Evolutionary conservation across 2,797 vertebrate genomes (phyloP).

Genomic region (Sus cebifrons): DNA sequence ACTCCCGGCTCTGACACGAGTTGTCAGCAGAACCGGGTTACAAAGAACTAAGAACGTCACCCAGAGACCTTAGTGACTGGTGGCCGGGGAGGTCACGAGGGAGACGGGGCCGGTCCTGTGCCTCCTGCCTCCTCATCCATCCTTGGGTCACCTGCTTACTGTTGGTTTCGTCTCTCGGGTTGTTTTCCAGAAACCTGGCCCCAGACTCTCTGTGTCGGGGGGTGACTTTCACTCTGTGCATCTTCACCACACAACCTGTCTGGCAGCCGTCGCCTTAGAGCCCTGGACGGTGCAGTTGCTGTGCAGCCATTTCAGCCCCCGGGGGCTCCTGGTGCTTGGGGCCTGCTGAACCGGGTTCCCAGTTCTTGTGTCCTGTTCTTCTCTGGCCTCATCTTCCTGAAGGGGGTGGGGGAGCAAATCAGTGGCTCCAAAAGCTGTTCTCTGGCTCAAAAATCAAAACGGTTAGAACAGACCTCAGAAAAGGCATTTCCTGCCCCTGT

Average conservation of each 20-base stretch:
- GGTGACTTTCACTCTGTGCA: neutral
- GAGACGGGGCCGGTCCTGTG: neutral
- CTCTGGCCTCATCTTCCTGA: neutral
- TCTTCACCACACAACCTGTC: neutral
- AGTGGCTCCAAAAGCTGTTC: neutral
- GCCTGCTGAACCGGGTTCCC: neutral
- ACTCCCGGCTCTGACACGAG: neutral
- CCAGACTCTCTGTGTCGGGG: neutral
- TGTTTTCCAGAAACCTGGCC: neutral
- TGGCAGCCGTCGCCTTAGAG: neutral
- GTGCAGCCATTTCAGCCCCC: neutral
- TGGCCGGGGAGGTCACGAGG: neutral
- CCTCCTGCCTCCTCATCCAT: neutral
- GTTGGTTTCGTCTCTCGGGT: neutral
- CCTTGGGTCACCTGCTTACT: neutral
- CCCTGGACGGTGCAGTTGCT: neutral
- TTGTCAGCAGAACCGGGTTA: constrained; percentile 17
- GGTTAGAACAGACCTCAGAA: neutral
- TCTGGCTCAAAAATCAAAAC: neutral
- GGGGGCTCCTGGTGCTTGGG: neutral
- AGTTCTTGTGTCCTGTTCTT: neutral
- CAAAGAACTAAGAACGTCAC: neutral
- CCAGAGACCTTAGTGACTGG: neutral
- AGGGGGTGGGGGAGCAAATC: neutral
- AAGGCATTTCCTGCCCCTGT: neutral